A percentile compares a stretch with the other conserved stretches of the same genome.
Evolutionary conservation across 2,888 invertebrate species (phyloP).

Genomic region (Drosophila ustulata): DNA sequence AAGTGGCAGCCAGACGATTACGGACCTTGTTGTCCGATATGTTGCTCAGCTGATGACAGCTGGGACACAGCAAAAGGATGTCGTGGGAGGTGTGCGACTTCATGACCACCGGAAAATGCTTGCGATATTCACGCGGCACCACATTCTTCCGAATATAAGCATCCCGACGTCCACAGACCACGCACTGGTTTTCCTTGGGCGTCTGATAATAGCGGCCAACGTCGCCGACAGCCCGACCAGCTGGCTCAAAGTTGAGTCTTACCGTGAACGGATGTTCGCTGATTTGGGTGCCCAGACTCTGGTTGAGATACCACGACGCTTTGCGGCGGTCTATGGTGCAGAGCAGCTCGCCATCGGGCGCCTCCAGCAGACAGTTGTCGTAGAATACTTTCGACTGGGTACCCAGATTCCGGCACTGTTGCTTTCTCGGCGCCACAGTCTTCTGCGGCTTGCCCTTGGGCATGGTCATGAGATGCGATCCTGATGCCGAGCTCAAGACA

Average conservation of each 20-base stretch:
- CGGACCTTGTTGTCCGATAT: slow-evolving; percentile 88
- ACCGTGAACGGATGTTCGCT: slow-evolving; percentile 87
- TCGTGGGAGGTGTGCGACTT: slow-evolving; percentile 94
- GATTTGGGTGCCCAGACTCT: slow-evolving; percentile 85
- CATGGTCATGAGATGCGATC: neutral
- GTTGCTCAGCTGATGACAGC: slow-evolving; percentile 90
- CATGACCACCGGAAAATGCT: slow-evolving; percentile 90
- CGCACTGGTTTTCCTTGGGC: slow-evolving; percentile 91
- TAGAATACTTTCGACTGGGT: slow-evolving; percentile 88
- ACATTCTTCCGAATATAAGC: slow-evolving; percentile 91
- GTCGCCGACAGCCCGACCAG: slow-evolving; percentile 89
- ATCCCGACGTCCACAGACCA: slow-evolving; percentile 90
- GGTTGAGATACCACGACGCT: slow-evolving; percentile 88
- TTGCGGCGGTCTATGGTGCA: slow-evolving; percentile 92
- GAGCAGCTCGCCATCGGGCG: slow-evolving; percentile 91
- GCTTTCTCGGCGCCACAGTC: slow-evolving; percentile 32
- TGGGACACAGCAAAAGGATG: slow-evolving; percentile 89
- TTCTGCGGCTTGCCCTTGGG: slow-evolving; percentile 20
- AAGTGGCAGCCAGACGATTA: slow-evolving; percentile 86
- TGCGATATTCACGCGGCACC: slow-evolving; percentile 93
- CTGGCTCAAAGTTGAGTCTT: slow-evolving; percentile 91
- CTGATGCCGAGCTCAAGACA: neutral
- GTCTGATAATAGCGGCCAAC: slow-evolving; percentile 90
- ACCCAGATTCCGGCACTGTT: slow-evolving; percentile 60
- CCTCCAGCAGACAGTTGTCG: slow-evolving; percentile 91